phyloP scores from a whole-genome alignment of 2,113 vertebrate genomes.

The Daphoenositta chrysoptera region DNA sequence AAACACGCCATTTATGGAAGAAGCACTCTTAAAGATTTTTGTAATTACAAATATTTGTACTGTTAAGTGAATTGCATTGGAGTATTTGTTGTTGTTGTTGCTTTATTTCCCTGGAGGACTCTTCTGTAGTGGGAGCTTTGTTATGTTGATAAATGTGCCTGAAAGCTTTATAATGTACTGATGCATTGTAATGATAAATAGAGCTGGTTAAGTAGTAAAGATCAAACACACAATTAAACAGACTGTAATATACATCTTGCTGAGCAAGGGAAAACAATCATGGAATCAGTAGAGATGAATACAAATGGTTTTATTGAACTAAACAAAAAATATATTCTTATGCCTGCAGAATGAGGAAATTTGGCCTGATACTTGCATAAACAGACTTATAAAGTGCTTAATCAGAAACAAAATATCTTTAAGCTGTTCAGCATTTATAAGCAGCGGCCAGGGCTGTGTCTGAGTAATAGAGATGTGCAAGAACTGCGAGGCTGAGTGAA shows the following conservation, averaged over 20 bases:
- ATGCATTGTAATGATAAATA: constrained; percentile 66
- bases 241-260: constrained; percentile 59
- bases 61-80: constrained; percentile 55
- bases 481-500: background rate
- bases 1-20: constrained; percentile 26
- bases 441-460: background rate
- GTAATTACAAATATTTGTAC: constrained; percentile 64
- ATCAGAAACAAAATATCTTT: background rate
- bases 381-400: background rate
- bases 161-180: constrained; percentile 62
- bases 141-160: constrained; percentile 54
- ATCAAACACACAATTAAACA: constrained; percentile 65
- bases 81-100: constrained; percentile 40
- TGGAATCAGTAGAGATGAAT: constrained; percentile 50
- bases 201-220: constrained; percentile 58
- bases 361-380: background rate
- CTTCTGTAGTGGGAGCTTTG: constrained; percentile 37
- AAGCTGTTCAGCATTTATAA: background rate
- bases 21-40: constrained; percentile 47
- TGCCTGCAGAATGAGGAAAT: background rate
- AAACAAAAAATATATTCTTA: constrained; percentile 20
- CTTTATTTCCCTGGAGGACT: constrained; percentile 62
- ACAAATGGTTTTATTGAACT: constrained; percentile 39
- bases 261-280: constrained; percentile 55
- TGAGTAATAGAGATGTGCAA: background rate